A percentile compares a stretch with the other conserved stretches of the same genome.
Conservation (phyloP, 2,113 vertebrate genomes). For the Sturnira hondurensis region DNA sequence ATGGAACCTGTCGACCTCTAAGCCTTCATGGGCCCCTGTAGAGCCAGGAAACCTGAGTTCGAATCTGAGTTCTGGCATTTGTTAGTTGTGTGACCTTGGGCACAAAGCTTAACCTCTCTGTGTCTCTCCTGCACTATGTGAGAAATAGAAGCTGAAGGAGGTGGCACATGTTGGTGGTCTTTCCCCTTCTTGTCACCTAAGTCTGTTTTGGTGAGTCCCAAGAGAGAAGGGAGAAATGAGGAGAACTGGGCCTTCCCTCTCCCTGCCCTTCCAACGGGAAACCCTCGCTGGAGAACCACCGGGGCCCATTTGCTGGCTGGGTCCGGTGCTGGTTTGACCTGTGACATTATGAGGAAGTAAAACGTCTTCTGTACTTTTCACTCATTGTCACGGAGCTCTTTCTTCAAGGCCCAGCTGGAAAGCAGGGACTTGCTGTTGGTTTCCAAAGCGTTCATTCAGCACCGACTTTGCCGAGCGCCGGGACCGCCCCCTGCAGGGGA, state of each 20-base stretch:
- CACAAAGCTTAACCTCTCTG: neutral
- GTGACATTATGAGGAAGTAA: rapidly evolving
- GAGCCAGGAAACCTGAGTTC: neutral
- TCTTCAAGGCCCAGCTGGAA: neutral
- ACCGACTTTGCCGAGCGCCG: neutral
- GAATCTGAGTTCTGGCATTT: neutral
- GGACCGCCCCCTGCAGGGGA: too few relatives aligned
- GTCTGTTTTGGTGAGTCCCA: neutral
- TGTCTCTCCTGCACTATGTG: neutral
- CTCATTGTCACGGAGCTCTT: neutral
- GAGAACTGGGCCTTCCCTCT: rapidly evolving
- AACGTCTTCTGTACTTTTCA: neutral
- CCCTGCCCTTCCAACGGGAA: rapidly evolving
- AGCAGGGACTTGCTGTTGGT: neutral
- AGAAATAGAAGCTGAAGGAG: neutral
- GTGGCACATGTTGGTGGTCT: neutral
- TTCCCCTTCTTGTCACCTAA: neutral
- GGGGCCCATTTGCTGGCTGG: rapidly evolving
- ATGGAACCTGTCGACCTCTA: neutral
- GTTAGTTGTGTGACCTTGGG: neutral
- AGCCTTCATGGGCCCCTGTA: neutral
- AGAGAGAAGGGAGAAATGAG: neutral
- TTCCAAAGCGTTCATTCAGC: neutral
- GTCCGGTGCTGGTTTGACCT: rapidly evolving
- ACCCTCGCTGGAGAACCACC: rapidly evolving